Evolutionary conservation across 2,797 vertebrate species (phyloP), one percentile per base, ranked within the genome.

Genomic region (Crocodylus rhombifer): DNA sequence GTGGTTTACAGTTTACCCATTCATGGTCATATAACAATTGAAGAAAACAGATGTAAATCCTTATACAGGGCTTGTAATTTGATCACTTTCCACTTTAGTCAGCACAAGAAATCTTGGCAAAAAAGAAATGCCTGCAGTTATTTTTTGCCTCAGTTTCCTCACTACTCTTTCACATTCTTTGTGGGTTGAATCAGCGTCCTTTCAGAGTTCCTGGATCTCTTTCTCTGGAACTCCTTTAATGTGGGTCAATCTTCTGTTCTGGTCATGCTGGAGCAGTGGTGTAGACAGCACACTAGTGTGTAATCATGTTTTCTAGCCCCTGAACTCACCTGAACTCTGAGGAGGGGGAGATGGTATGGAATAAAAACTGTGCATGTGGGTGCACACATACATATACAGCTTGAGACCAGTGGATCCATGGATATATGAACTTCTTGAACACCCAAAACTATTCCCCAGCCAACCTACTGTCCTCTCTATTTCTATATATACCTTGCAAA

Each of bases 131-230:
- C 33, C 33, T 36, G 33, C 33, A 36, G 33, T 36, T 36, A 36
- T 36, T 36, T 36, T 92, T 85, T 92, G 11, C 33, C 23, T 84
- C 62, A 18, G 58, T 87, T 89, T 94, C 28, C 60, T 60, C 60
- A 15, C 57, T 56, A 42, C 25, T 71, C 87, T 91, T 90, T 76
- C 75, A 2, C 18, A 30, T 89, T 90, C 28, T 85, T 87, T 73
- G 26, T 25, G 60, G 90, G 88, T 82, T 83, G 83, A 57, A 30
- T 91, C 89, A 87, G 76, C 75, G 71, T 77, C 30, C 56, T 81
- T 65, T 82, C 82, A 17, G 36, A 65, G 14, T 75, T 89, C 14
- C 2, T 84, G 9, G 73, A 15, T 86, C 2, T 1, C 6, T 80
- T 23, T 15, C 80, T 86, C 81, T 92, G 62, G 58, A 33, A 64